phyloP scores from a whole-genome alignment of 2,888 invertebrate genomes.

The Eupithecia subfuscata region DNA sequence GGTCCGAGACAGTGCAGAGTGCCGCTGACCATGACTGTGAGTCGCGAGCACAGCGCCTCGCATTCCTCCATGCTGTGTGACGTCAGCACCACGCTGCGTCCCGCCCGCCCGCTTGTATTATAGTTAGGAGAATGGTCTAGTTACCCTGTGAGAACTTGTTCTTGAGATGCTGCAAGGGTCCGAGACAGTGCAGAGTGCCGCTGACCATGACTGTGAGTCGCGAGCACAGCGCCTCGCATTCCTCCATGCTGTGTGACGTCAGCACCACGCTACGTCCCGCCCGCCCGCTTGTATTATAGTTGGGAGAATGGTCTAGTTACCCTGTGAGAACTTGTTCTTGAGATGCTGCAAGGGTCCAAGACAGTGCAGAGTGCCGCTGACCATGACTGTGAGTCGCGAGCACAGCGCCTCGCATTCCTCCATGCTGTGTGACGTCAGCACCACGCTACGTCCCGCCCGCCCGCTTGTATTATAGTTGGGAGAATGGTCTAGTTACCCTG shows the following conservation, averaged over 20 bases:
- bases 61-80: too few relatives aligned
- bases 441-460: slow-evolving; percentile 87
- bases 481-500: slow-evolving; percentile 80
- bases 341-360: slow-evolving; percentile 86
- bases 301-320: slow-evolving; percentile 58
- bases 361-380: slow-evolving; percentile 86
- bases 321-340: slow-evolving; percentile 76
- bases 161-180: too few relatives aligned
- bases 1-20: too few relatives aligned
- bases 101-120: too few relatives aligned
- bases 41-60: too few relatives aligned
- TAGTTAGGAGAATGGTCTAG: too few relatives aligned
- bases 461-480: slow-evolving; percentile 55
- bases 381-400: slow-evolving; percentile 88
- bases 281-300: neutral
- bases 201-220: too few relatives aligned
- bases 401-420: slow-evolving; percentile 92
- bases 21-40: too few relatives aligned
- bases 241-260: slow-evolving; percentile 83
- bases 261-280: slow-evolving; percentile 12
- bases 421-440: slow-evolving; percentile 86
- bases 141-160: too few relatives aligned
- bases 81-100: too few relatives aligned
- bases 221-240: slow-evolving; percentile 82
- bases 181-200: too few relatives aligned